Conservation (phyloP, 2,797 vertebrate species). For the Crax fasciolata region DNA sequence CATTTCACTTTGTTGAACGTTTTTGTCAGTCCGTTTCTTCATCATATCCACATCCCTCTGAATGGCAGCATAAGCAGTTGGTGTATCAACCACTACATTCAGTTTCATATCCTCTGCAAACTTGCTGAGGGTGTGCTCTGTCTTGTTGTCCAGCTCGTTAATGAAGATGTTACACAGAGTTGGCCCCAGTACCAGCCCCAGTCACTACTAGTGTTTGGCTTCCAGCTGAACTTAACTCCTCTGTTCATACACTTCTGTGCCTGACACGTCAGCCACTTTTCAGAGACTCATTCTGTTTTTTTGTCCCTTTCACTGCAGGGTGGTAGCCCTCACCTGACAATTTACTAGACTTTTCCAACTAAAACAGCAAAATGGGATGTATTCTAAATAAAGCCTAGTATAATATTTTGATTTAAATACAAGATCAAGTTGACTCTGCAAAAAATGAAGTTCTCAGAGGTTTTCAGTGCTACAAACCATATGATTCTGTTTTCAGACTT, state of each 20-base stretch:
- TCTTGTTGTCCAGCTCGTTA: neutral
- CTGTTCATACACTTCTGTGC: neutral
- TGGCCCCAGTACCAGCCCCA: neutral
- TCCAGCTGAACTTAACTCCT: neutral
- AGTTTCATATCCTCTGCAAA: neutral
- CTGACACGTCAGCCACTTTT: neutral
- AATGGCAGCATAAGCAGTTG: neutral
- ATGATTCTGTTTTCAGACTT: neutral
- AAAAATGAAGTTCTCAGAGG: neutral
- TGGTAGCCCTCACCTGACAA: neutral
- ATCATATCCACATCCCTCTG: neutral
- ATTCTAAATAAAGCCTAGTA: neutral
- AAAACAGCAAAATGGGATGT: neutral
- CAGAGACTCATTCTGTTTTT: neutral
- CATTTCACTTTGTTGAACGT: neutral
- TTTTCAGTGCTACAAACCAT: neutral
- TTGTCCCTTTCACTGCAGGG: neutral
- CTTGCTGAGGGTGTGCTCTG: neutral
- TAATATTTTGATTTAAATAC: neutral
- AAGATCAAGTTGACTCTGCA: neutral
- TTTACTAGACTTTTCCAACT: neutral
- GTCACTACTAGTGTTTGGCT: neutral
- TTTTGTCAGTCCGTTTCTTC: neutral
- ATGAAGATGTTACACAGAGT: neutral
- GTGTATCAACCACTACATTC: neutral